phyloP scores from a whole-genome alignment of 1,140 invertebrate species.

The Neodiprion pinetum region DNA sequence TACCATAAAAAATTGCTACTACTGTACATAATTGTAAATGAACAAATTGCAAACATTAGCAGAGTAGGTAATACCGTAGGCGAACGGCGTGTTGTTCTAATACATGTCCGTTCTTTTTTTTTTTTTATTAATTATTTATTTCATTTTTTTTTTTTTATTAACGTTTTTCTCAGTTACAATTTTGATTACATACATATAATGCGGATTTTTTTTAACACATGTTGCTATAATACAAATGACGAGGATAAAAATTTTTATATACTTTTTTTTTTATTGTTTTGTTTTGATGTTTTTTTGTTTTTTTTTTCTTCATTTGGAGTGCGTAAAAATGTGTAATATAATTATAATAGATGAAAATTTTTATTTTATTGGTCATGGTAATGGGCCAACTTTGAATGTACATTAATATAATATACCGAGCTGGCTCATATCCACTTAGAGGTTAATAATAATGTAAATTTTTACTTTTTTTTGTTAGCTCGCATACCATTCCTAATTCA shows the following conservation, averaged over 20 bases:
- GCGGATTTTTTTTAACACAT: slow-evolving; percentile 59
- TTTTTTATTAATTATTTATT: not conserved
- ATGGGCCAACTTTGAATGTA: slow-evolving; percentile 56
- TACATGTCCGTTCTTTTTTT: not conserved
- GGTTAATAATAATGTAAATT: slow-evolving; percentile 32
- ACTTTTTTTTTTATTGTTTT: no score
- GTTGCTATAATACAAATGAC: slow-evolving; percentile 61
- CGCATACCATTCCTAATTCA: slow-evolving; percentile 51
- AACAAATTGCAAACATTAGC: no score
- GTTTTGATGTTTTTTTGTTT: no score
- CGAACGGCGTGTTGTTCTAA: no score
- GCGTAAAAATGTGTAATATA: slow-evolving; percentile 55
- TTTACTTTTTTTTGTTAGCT: slow-evolving; percentile 46
- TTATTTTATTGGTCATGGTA: slow-evolving; percentile 53
- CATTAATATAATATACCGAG: slow-evolving; percentile 63
- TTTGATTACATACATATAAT: slow-evolving; percentile 64
- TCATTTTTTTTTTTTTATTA: slow-evolving; percentile 53
- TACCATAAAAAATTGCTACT: no score
- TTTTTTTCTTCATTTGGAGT: slow-evolving; percentile 39
- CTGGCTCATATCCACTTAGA: slow-evolving; percentile 52
- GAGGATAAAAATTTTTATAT: slow-evolving; percentile 58
- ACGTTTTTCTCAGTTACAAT: slow-evolving; percentile 62
- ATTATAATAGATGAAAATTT: slow-evolving; percentile 55
- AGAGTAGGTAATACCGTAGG: no score
- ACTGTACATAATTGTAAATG: no score